A percentile compares a stretch with the other conserved stretches of the same genome.
These are phyloP conservation scores for Sorex araneus DNA, from an alignment of 2,113 vertebrate genomes.

Conservation along the genomic window DNA sequence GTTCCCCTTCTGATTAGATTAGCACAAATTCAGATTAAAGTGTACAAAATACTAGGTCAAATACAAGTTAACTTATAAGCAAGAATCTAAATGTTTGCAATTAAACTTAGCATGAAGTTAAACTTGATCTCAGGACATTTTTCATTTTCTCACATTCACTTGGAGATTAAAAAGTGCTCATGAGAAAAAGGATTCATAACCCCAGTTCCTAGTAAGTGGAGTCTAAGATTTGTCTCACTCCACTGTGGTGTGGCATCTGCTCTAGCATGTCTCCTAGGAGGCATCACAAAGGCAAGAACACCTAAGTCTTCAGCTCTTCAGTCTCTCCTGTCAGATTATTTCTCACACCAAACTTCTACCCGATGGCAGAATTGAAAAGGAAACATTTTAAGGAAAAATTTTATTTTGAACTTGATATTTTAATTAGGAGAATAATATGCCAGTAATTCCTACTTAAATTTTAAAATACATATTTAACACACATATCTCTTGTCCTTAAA, in stretches of 20 bases:
- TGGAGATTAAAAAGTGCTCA: not conserved
- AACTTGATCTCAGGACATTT: not conserved
- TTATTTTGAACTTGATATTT: constrained; percentile 11
- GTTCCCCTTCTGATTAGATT: not conserved
- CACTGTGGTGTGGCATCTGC: constrained; percentile 50
- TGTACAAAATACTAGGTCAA: not conserved
- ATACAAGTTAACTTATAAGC: not conserved
- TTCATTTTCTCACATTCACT: not conserved
- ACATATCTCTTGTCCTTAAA: not conserved
- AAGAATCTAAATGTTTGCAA: not conserved
- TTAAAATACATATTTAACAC: constrained; percentile 1
- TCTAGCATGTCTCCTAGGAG: constrained; percentile 45
- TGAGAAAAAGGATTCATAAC: not conserved
- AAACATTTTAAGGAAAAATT: not conserved
- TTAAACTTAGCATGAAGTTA: not conserved
- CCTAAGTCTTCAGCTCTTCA: not conserved
- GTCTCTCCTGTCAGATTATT: constrained; percentile 41
- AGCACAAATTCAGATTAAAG: not conserved
- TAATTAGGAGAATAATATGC: not conserved
- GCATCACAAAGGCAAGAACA: constrained; percentile 26
- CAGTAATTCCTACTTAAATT: not conserved
- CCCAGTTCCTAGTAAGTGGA: constrained; percentile 2
- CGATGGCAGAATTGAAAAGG: not conserved
- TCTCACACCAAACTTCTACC: not conserved
- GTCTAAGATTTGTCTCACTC: constrained; percentile 14